phyloP scores from a whole-genome alignment of 35 echinoderm and acorn worm species.

The Nesometra sesokonis region DNA sequence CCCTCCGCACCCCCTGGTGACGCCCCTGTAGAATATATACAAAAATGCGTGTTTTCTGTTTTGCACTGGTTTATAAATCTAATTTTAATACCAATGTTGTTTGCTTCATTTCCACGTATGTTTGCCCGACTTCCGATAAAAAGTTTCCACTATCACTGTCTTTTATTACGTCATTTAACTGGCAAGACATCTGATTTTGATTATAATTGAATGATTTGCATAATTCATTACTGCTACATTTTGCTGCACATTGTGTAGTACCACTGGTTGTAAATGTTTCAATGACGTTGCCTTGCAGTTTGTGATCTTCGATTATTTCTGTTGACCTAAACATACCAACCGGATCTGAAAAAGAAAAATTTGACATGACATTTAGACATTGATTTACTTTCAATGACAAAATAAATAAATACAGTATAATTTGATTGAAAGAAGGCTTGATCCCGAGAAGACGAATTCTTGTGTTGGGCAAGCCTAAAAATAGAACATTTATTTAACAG shows the following conservation, averaged over 20 bases:
- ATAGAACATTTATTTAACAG: no score
- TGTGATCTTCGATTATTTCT: background rate
- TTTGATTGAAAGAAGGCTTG: no score
- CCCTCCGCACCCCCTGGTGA: no score
- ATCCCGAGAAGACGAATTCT: no score
- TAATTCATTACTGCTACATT: background rate
- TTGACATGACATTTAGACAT: no score
- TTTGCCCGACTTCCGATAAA: background rate
- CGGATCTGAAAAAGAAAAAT: background rate
- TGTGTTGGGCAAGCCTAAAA: no score
- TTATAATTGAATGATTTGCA: background rate
- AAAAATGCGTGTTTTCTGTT: no score
- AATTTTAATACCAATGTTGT: background rate
- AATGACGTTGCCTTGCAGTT: background rate
- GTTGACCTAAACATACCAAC: background rate
- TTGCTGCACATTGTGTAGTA: background rate
- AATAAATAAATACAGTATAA: no score
- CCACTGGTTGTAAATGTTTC: background rate
- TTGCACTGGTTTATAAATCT: no score
- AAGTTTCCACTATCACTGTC: background rate
- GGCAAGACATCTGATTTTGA: background rate
- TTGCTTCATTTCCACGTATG: background rate
- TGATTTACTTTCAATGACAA: no score
- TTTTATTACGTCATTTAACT: background rate
- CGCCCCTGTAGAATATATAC: no score